A percentile compares a stretch with the other conserved stretches of the same genome.
phyloP scores from a whole-genome alignment of 2,797 vertebrate species.

The Sardinella longiceps region DNA sequence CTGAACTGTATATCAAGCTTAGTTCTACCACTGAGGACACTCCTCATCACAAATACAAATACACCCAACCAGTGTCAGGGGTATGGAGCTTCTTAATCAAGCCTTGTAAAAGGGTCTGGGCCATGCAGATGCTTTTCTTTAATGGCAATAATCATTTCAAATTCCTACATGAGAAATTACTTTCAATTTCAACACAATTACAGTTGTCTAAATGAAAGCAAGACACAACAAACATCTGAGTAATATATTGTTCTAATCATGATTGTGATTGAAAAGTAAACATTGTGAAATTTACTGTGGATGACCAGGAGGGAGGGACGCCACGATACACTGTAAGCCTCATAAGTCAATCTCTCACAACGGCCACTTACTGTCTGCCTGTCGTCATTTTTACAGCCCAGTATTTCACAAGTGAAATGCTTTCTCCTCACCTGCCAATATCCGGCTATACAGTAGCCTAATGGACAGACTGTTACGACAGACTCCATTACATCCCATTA shows the following conservation, averaged over 20 bases:
- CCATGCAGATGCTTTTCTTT: background rate
- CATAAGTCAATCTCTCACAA: slow-evolving; percentile 43
- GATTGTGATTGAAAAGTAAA: background rate
- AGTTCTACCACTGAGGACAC: background rate
- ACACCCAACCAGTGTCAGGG: background rate
- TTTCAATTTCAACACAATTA: background rate
- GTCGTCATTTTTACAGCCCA: slow-evolving; percentile 53
- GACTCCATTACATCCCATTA: slow-evolving; percentile 62
- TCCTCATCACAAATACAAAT: background rate
- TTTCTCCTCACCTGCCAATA: slow-evolving; percentile 60
- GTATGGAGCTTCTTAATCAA: background rate
- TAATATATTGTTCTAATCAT: background rate
- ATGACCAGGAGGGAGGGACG: slow-evolving; percentile 1
- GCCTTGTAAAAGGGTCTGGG: background rate
- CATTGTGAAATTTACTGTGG: background rate
- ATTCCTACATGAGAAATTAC: background rate
- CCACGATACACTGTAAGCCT: slow-evolving; percentile 7
- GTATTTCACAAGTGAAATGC: slow-evolving; percentile 53
- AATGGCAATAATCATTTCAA: background rate
- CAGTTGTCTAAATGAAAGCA: background rate
- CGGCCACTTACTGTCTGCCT: slow-evolving; percentile 55
- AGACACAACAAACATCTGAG: background rate
- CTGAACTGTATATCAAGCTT: background rate
- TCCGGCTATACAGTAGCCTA: slow-evolving; percentile 52
- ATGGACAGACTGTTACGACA: slow-evolving; percentile 58